These are phyloP conservation scores for Xenentodon cancila DNA, from an alignment of 2,797 vertebrate species.

Conservation along the genomic window DNA sequence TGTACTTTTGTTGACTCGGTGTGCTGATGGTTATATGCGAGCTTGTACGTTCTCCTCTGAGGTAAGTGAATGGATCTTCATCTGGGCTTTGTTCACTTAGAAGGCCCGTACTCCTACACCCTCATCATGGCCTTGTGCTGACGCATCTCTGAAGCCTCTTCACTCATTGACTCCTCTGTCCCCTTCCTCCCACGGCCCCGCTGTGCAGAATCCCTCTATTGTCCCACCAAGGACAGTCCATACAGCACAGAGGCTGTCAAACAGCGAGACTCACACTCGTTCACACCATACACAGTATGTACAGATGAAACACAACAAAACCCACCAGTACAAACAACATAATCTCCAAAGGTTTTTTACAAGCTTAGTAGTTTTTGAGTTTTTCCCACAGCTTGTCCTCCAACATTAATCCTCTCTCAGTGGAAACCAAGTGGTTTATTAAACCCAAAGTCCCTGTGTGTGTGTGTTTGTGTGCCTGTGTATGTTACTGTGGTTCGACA, in stretches of 20 bases:
- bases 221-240: slow-evolving; percentile 72
- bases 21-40: slow-evolving; percentile 11
- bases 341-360: slow-evolving; percentile 7
- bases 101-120: slow-evolving; percentile 77
- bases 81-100: slow-evolving; percentile 68
- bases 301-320: slow-evolving; percentile 18
- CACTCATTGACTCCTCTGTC: slow-evolving; percentile 85
- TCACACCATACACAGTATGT: slow-evolving; percentile 28
- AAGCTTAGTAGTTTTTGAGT: slow-evolving; percentile 30
- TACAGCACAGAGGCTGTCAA: slow-evolving; percentile 56
- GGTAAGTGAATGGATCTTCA: slow-evolving; percentile 63
- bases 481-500: slow-evolving; percentile 51
- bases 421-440: slow-evolving; percentile 51
- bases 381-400: slow-evolving; percentile 59
- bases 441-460: slow-evolving; percentile 52
- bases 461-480: slow-evolving; percentile 53
- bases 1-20: slow-evolving; percentile 64
- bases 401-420: slow-evolving; percentile 52
- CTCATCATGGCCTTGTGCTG: slow-evolving; percentile 73
- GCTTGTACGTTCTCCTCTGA: slow-evolving; percentile 38
- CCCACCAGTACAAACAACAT: slow-evolving; percentile 11
- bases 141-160: slow-evolving; percentile 83
- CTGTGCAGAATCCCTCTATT: slow-evolving; percentile 79
- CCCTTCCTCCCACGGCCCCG: slow-evolving; percentile 80
- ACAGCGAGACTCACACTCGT: slow-evolving; percentile 43